Evolutionary conservation across 2,113 vertebrate species (phyloP).

Genomic region (Hemibagrus wyckioides): DNA sequence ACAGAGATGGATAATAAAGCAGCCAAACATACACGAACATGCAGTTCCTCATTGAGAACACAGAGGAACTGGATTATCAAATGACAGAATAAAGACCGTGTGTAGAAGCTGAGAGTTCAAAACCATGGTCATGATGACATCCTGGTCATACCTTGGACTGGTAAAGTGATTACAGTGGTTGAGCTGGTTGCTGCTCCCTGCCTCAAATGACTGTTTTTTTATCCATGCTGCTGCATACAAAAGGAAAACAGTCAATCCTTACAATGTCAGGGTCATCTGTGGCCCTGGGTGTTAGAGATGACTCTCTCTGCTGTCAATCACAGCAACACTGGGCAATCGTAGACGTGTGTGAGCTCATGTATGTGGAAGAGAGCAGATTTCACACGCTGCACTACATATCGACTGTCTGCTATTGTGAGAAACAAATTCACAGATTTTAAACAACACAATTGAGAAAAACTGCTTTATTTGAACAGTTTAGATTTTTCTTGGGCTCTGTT

Average conservation of each 20-base stretch:
- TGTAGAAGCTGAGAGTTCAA: not conserved
- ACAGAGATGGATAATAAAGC: not conserved
- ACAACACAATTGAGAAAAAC: not conserved
- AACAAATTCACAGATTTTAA: not conserved
- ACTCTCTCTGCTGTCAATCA: not conserved
- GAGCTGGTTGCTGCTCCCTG: not conserved
- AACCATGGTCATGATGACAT: not conserved
- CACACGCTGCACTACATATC: no score
- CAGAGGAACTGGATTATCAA: not conserved
- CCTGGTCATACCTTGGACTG: not conserved
- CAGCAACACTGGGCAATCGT: not conserved
- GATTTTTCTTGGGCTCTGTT: not conserved
- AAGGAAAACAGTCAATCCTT: not conserved
- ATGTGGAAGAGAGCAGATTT: not conserved
- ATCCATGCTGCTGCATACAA: not conserved
- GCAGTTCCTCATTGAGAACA: not conserved
- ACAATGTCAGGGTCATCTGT: not conserved
- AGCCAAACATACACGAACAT: not conserved
- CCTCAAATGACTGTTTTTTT: not conserved
- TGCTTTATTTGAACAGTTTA: not conserved
- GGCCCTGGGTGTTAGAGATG: not conserved
- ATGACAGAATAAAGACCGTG: not conserved
- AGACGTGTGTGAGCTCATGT: not conserved
- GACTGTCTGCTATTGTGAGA: no score
- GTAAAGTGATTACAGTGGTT: not conserved